Conservation (phyloP, 2,888 invertebrate genomes). For the Chloroclystis v-ata region DNA sequence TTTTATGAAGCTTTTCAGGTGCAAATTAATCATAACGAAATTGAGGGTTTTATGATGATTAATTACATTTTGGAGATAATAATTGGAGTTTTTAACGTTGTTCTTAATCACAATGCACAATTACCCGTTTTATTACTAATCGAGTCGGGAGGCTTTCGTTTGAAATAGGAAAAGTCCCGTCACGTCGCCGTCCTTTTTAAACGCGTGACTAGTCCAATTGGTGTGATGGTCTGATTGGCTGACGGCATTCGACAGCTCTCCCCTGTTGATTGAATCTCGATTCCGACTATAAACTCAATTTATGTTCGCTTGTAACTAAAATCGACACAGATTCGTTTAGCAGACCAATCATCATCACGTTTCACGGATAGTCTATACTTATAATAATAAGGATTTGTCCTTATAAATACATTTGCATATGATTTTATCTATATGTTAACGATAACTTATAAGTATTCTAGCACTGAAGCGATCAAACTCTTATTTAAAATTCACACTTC, state of each 20-base stretch:
- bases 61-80: background rate
- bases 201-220: conserved; percentile 54
- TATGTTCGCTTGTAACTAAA: conserved; percentile 41
- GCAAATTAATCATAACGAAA: background rate
- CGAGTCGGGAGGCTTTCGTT: too few species aligned
- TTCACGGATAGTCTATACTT: background rate
- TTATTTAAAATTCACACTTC: background rate
- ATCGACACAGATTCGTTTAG: conserved; percentile 39
- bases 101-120: too few species aligned
- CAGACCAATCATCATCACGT: conserved; percentile 13
- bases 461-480: too few species aligned
- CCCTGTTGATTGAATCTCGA: conserved; percentile 58
- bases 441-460: too few species aligned
- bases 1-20: background rate
- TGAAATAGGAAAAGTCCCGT: too few species aligned
- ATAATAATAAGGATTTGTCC: background rate
- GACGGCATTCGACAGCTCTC: conserved; percentile 47
- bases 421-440: too few species aligned
- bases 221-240: conserved; percentile 59
- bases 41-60: background rate
- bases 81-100: background rate
- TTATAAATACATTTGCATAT: background rate
- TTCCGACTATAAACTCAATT: conserved; percentile 57
- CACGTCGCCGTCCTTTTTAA: background rate
- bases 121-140: background rate